Evolutionary conservation across 1,140 invertebrate species (phyloP), one percentile per base, ranked within the genome.

Genomic region (Plutomurus gul): DNA sequence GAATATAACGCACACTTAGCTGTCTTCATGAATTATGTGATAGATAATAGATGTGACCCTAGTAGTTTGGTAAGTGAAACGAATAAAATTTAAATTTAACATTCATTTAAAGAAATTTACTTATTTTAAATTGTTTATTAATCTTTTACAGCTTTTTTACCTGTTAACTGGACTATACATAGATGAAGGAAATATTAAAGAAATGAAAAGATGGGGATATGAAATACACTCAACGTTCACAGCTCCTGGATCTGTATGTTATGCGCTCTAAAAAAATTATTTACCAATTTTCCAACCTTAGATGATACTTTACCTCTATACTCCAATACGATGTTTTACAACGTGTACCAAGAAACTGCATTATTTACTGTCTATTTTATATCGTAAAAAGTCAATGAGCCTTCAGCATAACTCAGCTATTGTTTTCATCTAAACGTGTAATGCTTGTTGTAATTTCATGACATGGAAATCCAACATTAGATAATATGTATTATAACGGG

Each of bases 181-280:
- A 85, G 91, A 94, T 85, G 81, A 82, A 65, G 81, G 78, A 36
- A 94, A 91, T 84, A 90, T 90, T 39, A 96, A 96, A 87, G 95
- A 96, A 85, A 92, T 98, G 91, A 91, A 93, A 75, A 95, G 96
- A 86, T 99, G 96, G 96, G 96, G 96, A 33, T 98, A 98, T 88
- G 96, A 99, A 89, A 96, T 99, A 85, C 95, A 97, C 87, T 98
- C 96, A 75, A 96, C 94, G 85, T 99, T 98, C 89, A 88, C 98
- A 77, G 93, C 96, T 84, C 95, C 95, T 84, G 92, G 92, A 85
- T 95, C 96, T 82, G 94, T 91, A 86, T 88, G 89, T 89, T n/a
- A n/a, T n/a, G n/a, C n/a, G n/a, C n/a, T n/a, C n/a, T n/a, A n/a
- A n/a, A n/a, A n/a, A n/a, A n/a, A n/a, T 56, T 49, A 71, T 65